Percentiles rank a stretch among this genome's conserved stretches.
phyloP scores from a whole-genome alignment of 2,797 vertebrate species.

The Sardinella longiceps region DNA sequence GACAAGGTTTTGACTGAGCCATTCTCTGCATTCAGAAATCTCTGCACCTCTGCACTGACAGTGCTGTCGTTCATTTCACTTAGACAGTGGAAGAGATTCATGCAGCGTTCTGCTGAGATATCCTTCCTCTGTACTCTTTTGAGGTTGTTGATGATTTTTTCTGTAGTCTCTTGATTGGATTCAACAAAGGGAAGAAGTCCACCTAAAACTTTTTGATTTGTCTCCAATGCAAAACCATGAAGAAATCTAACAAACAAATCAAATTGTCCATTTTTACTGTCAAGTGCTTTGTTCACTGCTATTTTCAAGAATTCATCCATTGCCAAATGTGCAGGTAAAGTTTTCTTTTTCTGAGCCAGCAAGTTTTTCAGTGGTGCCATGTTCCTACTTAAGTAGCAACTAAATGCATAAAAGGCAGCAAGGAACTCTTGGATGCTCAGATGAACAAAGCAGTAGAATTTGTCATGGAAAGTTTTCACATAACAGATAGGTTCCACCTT shows the following conservation, averaged over 20 bases:
- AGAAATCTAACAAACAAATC: constrained; percentile 44
- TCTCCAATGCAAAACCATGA: constrained; percentile 39
- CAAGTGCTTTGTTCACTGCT: constrained; percentile 37
- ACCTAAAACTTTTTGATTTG: constrained; percentile 38
- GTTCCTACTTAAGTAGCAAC: background rate
- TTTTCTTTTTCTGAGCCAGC: background rate
- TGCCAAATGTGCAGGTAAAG: background rate
- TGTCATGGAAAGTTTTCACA: background rate
- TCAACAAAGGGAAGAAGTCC: constrained; percentile 23
- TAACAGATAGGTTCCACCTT: background rate
- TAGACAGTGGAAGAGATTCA: constrained; percentile 52
- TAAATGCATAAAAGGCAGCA: background rate
- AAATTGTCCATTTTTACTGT: constrained; percentile 42
- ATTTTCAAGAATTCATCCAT: constrained; percentile 37
- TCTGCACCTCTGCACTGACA: constrained; percentile 38
- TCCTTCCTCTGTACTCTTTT: constrained; percentile 37
- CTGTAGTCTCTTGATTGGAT: background rate
- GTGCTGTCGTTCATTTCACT: constrained; percentile 51
- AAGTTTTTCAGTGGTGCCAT: background rate
- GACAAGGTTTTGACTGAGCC: constrained; percentile 42
- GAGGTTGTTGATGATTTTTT: constrained; percentile 38
- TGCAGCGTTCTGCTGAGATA: constrained; percentile 47
- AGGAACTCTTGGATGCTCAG: background rate
- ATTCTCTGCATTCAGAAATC: constrained; percentile 34
- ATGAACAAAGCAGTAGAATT: background rate